Base-by-base conservation (phyloP, 2,797 vertebrate genomes). In the Australoheros facetus region DNA sequence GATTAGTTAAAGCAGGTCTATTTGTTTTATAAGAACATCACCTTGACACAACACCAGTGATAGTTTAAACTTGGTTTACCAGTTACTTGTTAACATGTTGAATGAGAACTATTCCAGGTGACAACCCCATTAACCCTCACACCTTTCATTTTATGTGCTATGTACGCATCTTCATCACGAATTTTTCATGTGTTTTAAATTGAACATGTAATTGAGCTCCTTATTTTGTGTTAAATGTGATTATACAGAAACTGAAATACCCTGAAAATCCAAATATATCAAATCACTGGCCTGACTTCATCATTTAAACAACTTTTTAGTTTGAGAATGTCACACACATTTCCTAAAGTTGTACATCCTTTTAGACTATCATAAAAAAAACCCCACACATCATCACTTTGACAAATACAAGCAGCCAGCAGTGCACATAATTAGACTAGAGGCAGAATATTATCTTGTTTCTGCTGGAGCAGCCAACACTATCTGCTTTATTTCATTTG, bases 391-490 rank as follows among this genome's bases (percentile, higher is more conserved):
- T 69, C 64, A 69, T 69, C 26, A 69, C 26, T 69, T 69, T 69
- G 64, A 69, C 26, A 69, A n/a, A 69, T 51, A 51, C 64, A 30
- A 30, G 64, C 45, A 51, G 64, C 42, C 45, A 51, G 64, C 64
- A 69, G 45, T 69, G 17, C 58, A 60, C 34, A 13, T 51, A 69
- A 69, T 69, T 69, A 69, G 64, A n/a, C 64, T 45, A 51, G 64
- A 51, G 26, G 11, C 42, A 28, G 64, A 30, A 51, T 30, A 17
- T 0, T 69, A 69, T 69, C 26, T 51, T 51, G 64, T 69, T 69
- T 51, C 45, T 69, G 64, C 64, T n/a, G 45, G 42, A 69, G 64
- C 64, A 51, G 45, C 64, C 64, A 51, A 69, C 23, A 30, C 64
- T 30, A 30, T 69, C 62, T 30, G 26, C 51, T 69, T 69, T 69